phyloP scores from a whole-genome alignment of 2,888 invertebrate species.

The Tenthredo notha region DNA sequence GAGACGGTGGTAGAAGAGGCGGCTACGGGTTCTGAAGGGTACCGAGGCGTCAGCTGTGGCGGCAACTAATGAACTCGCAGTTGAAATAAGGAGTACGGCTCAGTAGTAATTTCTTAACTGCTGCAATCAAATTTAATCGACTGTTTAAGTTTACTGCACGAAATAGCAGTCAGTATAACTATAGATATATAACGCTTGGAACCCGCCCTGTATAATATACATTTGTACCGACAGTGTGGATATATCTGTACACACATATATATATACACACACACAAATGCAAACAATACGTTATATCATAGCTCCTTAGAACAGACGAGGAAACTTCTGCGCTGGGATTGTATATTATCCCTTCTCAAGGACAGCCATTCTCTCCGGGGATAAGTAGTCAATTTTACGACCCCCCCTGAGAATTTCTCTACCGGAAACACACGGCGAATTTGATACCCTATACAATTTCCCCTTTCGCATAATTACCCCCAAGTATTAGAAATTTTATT shows the following conservation, averaged over 20 bases:
- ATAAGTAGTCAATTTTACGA: conserved; percentile 48
- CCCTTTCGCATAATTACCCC: conserved; percentile 17
- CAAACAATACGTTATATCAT: conserved; percentile 35
- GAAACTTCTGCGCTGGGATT: conserved; percentile 39
- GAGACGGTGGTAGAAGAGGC: background rate
- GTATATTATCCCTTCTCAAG: conserved; percentile 49
- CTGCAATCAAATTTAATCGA: conserved; percentile 53
- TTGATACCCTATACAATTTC: conserved; percentile 44
- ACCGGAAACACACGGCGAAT: conserved; percentile 37
- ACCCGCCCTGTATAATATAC: conserved; percentile 21
- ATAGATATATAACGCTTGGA: background rate
- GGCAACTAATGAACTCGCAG: conserved; percentile 51
- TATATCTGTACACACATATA: background rate
- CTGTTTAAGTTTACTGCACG: conserved; percentile 53
- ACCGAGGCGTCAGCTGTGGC: conserved; percentile 53
- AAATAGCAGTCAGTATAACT: conserved; percentile 23
- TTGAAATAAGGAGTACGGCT: conserved; percentile 52
- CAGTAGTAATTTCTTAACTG: conserved; percentile 53
- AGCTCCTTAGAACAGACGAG: conserved; percentile 44
- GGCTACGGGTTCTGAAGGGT: conserved; percentile 39
- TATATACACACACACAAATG: conserved; percentile 17
- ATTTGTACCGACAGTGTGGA: background rate
- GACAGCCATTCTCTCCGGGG: conserved; percentile 34
- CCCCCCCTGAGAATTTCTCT: conserved; percentile 22
- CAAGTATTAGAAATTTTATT: conserved; percentile 11